Evolutionary conservation across 2,888 invertebrate genomes (phyloP).

Genomic region (Drosophila paranaensis): DNA sequence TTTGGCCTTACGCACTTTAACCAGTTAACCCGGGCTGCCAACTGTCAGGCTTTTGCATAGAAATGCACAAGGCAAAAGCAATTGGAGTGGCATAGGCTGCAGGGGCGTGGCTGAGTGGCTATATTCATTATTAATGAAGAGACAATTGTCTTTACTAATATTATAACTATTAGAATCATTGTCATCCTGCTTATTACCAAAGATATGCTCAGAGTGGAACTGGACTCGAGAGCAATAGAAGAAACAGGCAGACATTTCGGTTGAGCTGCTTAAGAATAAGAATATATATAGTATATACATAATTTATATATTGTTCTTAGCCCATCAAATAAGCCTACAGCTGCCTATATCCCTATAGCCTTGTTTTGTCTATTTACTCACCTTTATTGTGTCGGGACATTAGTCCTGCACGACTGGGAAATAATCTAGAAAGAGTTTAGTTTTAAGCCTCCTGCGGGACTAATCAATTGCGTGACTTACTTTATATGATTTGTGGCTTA

Average conservation of each 20-base stretch:
- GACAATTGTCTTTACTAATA: too few species aligned
- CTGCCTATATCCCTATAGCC: background rate
- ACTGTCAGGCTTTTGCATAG: background rate
- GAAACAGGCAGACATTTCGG: too few species aligned
- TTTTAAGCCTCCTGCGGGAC: background rate
- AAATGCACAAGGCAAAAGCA: background rate
- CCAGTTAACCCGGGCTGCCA: constrained; percentile 13
- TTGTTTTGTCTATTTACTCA: too few species aligned
- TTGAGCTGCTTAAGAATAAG: too few species aligned
- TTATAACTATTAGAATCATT: too few species aligned
- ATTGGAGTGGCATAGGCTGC: background rate
- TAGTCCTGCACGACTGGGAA: background rate
- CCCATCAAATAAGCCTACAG: background rate
- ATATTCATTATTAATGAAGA: background rate
- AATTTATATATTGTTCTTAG: background rate
- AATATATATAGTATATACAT: too few species aligned
- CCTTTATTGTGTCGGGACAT: background rate
- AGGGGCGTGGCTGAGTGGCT: background rate
- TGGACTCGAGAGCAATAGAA: background rate
- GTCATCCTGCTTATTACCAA: too few species aligned
- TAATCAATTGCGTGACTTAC: background rate
- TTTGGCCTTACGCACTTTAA: constrained; percentile 47
- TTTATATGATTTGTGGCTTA: constrained; percentile 12
- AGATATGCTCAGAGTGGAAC: background rate
- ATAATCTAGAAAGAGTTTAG: background rate